A percentile compares a stretch with the other conserved stretches of the same genome.
These are phyloP conservation scores for Megaceryle alcyon DNA, from an alignment of 2,797 vertebrate species.

Conservation along the genomic window DNA sequence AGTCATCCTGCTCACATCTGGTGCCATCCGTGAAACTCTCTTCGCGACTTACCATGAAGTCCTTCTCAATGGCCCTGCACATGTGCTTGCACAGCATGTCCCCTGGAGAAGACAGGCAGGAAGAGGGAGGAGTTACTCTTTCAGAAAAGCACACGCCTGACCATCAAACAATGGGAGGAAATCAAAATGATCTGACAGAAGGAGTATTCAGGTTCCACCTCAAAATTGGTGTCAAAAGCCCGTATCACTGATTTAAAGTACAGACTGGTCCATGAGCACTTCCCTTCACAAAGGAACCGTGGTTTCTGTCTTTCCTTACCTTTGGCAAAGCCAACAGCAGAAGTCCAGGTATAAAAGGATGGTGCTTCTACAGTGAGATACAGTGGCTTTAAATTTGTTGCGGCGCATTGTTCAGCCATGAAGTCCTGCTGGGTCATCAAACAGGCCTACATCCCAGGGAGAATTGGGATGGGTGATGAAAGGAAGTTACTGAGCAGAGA, in stretches of 20 bases:
- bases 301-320: constrained; percentile 71
- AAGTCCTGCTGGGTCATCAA: constrained; percentile 86
- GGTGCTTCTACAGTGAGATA: constrained; percentile 69
- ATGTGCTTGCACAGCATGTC: constrained; percentile 87
- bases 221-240: background rate
- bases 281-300: background rate
- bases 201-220: background rate
- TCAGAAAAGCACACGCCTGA: background rate
- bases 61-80: constrained; percentile 86
- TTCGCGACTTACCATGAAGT: constrained; percentile 90
- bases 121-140: background rate
- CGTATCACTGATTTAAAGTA: background rate
- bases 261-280: background rate
- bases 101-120: constrained; percentile 74
- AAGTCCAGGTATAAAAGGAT: constrained; percentile 88
- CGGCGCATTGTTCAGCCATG: constrained; percentile 90
- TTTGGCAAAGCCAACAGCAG: constrained; percentile 83
- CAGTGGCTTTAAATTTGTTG: constrained; percentile 85
- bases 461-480: background rate
- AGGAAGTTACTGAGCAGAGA: background rate
- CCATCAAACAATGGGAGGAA: background rate
- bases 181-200: background rate
- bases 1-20: constrained; percentile 81
- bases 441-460: constrained; percentile 80
- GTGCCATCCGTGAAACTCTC: constrained; percentile 90